Conservation (phyloP, 2,797 vertebrate species). For the Sciurus vulgaris region DNA sequence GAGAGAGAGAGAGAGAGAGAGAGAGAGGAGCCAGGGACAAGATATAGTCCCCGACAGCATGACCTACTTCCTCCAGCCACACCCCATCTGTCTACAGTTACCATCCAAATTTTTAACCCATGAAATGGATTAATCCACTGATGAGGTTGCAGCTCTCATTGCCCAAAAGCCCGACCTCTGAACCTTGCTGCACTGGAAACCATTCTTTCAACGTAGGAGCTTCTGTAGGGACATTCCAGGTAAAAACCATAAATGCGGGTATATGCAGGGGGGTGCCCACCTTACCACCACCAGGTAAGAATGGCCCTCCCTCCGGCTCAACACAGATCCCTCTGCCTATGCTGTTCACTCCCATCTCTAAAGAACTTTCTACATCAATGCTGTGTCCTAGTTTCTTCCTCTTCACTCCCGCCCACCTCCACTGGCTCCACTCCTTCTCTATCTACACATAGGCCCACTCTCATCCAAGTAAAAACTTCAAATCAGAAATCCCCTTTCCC, state of each 20-base stretch:
- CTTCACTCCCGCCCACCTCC: not conserved
- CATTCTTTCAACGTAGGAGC: no score
- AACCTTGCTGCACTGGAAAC: no score
- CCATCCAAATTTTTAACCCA: no score
- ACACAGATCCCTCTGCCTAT: not conserved
- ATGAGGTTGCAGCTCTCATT: no score
- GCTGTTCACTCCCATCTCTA: not conserved
- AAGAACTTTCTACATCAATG: not conserved
- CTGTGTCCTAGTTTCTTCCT: not conserved
- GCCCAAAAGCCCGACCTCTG: no score
- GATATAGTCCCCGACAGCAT: no score
- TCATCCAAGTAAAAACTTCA: not conserved
- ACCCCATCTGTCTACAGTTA: no score
- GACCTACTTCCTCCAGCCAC: no score
- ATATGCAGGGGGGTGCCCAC: not conserved
- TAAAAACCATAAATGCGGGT: not conserved
- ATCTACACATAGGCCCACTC: not conserved
- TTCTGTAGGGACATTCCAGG: no score
- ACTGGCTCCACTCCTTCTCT: not conserved
- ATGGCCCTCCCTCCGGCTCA: not conserved
- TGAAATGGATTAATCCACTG: no score
- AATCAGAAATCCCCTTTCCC: not conserved
- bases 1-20: no score
- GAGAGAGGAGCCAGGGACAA: no score
- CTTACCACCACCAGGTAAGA: not conserved